Base-by-base conservation (phyloP, 2,888 invertebrate species). In the Leucophenga montana region DNA sequence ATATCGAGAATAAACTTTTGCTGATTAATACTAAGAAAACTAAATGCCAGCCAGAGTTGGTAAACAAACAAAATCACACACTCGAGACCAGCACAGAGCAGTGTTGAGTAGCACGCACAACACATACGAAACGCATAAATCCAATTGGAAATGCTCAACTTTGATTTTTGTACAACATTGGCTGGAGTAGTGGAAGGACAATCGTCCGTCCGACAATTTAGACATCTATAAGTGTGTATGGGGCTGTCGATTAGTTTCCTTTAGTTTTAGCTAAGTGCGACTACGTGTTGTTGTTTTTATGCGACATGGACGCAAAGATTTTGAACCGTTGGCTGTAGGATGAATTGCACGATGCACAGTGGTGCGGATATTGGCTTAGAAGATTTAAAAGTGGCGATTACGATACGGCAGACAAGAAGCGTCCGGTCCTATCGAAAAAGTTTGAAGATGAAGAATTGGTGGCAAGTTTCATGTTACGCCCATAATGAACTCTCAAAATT, bases 111-210 rank as follows among this genome's bases (percentile, higher is more conserved):
- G 73, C 75, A 75, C 68, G 67, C 64, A 65, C 39, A 48, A 72
- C 79, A 82, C 77, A 81, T 77, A 77, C 78, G 73, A 81, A 85
- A 83, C 80, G 83, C 85, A 85, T 81, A 85, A 82, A 85, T 82
- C 84, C 80, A 83, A 82, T 82, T 85, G 84, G 78, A 85, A 83
- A 78, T 79, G 81, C 81, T 82, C 82, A 83, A 84, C 85, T 82
- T 85, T 85, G 81, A 82, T 82, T 82, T 82, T 85, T 78, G 80
- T 71, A 62, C 54, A 6, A 8, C 6, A 6, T 50, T 13, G 50
- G 13, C n/a, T n/a, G 16, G 13, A n/a, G 16, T 46, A 70, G 68
- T 59, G 11, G 48, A 13, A 48, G 14, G 13, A 48, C 13, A 16
- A n/a, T n/a, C n/a, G n/a, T n/a, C n/a, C n/a, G n/a, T n/a, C 14